A percentile compares a stretch with the other conserved stretches of the same genome.
phyloP scores from a whole-genome alignment of 2,797 vertebrate genomes.

The Cygnus olor region DNA sequence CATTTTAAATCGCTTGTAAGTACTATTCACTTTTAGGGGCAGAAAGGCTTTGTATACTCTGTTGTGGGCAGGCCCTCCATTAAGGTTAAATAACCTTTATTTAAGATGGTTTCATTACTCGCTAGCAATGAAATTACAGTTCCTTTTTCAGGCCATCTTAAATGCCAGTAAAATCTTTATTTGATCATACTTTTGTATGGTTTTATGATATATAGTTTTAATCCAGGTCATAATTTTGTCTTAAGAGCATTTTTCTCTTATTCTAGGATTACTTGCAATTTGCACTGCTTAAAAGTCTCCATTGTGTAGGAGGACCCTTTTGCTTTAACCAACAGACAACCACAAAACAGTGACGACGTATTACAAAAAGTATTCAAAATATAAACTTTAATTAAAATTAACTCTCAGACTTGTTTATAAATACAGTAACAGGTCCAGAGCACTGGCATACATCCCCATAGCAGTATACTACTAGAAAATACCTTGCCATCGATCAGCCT shows the following conservation, averaged over 20 bases:
- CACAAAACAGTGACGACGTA: neutral
- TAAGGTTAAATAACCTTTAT: constrained; percentile 4
- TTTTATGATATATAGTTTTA: constrained; percentile 12
- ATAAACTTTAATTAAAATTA: constrained; percentile 1
- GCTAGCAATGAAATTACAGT: constrained; percentile 7
- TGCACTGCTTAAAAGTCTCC: constrained; percentile 12
- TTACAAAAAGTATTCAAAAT: neutral
- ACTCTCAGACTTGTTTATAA: constrained; percentile 16
- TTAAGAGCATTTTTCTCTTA: constrained; percentile 24
- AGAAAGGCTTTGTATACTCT: neutral
- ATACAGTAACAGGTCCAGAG: neutral
- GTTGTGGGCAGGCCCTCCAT: neutral
- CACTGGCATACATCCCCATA: neutral
- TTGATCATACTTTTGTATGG: neutral
- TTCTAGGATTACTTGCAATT: constrained; percentile 34
- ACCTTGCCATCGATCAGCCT: neutral
- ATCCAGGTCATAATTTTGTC: constrained; percentile 36
- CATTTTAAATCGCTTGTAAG: neutral
- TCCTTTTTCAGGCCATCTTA: constrained; percentile 4
- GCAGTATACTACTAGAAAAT: neutral
- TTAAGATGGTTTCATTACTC: constrained; percentile 18
- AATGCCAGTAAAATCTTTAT: neutral
- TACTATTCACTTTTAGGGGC: neutral
- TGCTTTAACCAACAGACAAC: constrained; percentile 16
- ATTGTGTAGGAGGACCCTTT: neutral